Conservation (phyloP, 2,888 invertebrate species). For the Caenorhabditis drosophilae region DNA sequence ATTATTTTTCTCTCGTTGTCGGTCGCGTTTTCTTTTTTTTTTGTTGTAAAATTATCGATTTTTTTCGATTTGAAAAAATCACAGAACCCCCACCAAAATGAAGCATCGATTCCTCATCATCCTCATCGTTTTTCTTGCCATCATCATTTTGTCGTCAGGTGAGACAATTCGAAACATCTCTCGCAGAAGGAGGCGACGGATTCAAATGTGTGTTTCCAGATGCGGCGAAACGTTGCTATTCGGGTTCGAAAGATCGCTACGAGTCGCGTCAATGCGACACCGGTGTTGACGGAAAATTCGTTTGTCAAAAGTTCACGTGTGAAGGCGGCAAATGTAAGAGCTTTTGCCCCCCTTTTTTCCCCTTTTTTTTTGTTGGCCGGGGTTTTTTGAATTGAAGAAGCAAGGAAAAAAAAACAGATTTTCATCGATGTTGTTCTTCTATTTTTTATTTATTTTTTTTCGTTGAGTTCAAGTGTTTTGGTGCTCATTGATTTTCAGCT, state of each 20-base stretch:
- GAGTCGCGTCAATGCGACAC: constrained; percentile 57
- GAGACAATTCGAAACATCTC: not conserved
- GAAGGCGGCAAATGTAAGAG: constrained; percentile 64
- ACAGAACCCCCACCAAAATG: too few species aligned
- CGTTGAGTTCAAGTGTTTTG: not conserved
- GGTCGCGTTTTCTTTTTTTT: not conserved
- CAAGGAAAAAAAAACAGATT: not conserved
- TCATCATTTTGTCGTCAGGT: too few species aligned
- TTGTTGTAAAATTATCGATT: too few species aligned
- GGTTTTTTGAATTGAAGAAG: not conserved
- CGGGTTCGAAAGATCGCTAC: constrained; percentile 58
- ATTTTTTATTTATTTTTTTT: not conserved
- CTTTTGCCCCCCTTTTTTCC: constrained; percentile 9
- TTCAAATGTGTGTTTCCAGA: too few species aligned
- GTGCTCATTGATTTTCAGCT: constrained; percentile 36
- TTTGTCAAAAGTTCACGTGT: constrained; percentile 64
- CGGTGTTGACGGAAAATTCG: constrained; percentile 54
- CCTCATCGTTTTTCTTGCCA: too few species aligned
- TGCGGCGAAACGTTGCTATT: constrained; percentile 58
- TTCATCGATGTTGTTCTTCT: not conserved
- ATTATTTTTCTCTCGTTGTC: not conserved
- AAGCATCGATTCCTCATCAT: too few species aligned
- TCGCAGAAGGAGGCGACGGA: too few species aligned
- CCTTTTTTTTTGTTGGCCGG: not conserved
- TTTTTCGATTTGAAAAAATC: not conserved